A percentile compares a stretch with the other conserved stretches of the same genome.
phyloP scores from a whole-genome alignment of 2,113 vertebrate genomes.

The Tenebrosternarchus preto region DNA sequence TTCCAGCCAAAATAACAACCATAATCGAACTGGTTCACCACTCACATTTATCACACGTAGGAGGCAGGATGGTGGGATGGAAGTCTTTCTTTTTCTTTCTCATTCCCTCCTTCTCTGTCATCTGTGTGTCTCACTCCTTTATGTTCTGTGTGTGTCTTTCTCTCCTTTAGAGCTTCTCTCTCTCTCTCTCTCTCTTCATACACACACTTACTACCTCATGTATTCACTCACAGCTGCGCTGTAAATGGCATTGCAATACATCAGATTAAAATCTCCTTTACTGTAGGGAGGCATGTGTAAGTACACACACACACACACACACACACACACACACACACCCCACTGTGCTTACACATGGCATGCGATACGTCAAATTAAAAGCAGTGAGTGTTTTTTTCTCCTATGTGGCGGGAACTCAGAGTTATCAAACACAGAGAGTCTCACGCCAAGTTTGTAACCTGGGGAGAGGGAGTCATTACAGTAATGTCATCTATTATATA shows the following conservation, averaged over 20 bases:
- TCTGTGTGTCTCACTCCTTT: not conserved
- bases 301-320: conserved; percentile 8
- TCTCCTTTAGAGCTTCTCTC: not conserved
- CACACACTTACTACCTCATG: conserved; percentile 3
- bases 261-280: conserved; percentile 28
- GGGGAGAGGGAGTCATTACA: conserved; percentile 52
- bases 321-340: conserved; percentile 6
- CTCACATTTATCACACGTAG: too few relatives aligned
- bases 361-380: conserved; percentile 66
- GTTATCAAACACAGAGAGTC: conserved; percentile 55
- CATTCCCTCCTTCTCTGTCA: conserved; percentile 28
- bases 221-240: conserved; percentile 44
- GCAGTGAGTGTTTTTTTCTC: conserved; percentile 53
- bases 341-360: conserved; percentile 35
- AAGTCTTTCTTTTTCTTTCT: not conserved
- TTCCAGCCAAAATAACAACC: not conserved
- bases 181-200: conserved; percentile 9
- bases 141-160: not conserved
- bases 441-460: conserved; percentile 55
- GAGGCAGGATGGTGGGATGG: too few relatives aligned
- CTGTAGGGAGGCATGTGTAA: not conserved
- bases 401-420: conserved; percentile 52
- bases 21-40: too few relatives aligned
- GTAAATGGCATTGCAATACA: conserved; percentile 25
- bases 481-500: conserved; percentile 67